Evolutionary conservation across 2,888 invertebrate species (phyloP), one percentile per base, ranked within the genome.

Genomic region (Drosophila buzzatii): DNA sequence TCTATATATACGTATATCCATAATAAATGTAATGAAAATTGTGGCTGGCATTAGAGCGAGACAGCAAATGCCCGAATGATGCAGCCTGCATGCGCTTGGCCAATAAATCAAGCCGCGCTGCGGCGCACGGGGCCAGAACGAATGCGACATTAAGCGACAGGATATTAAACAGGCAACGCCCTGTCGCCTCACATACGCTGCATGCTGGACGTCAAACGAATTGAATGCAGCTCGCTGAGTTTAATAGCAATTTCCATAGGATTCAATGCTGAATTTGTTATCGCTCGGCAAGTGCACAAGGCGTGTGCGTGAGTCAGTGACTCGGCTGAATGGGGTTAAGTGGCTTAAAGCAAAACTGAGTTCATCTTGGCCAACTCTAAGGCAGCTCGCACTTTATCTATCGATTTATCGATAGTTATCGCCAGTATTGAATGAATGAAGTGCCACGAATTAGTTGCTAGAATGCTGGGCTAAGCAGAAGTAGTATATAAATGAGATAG

Each of bases 21-120:
- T 49, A 53, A 53, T 53, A 89, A 70, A 81, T 64, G 72, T 76
- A 89, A 89, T 86, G 73, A 81, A 76, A 76, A 66, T 62, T 60
- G 61, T 56, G 37, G 52, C 57, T 56, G 57, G 18, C 41, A 6
- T 6, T 27, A 27, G 18, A 10, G 10, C 1, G 10, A 37, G 16
- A 14, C 4, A 12, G 7, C 18, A 39, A 23, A 37, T 49, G 33
- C 7, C 7, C n/a, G 49, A 61, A 49, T 33, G 59, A 47, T 64
- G 68, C 68, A 70, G 37, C 52, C 56, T 35, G 44, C 68, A 73
- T n/a, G 27, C 27, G 23, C 35, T 49, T n/a, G 52, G 45, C 56
- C 84, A 83, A 86, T 86, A 81, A 84, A 86, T 81, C 84, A 81
- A 56, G 49, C 51, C 53, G 35, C 23, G 41, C 12, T 27, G n/a